Conservation (phyloP, 53 echinoderm and acorn worm genomes). For the Hippasteria phrygiana region DNA sequence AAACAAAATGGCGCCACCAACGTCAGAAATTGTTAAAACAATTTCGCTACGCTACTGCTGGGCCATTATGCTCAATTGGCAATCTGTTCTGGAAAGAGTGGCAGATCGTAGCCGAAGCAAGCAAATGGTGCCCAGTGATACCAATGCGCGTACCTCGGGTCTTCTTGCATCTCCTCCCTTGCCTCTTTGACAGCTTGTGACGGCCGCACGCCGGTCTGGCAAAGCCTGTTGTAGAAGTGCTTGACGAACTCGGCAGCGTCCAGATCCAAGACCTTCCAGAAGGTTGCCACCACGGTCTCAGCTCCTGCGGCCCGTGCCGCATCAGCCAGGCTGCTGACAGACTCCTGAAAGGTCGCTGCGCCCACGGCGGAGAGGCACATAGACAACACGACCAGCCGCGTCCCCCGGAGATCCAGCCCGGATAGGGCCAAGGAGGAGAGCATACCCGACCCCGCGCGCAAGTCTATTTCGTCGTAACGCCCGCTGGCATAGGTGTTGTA, state of each 20-base stretch:
- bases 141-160: background rate
- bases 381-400: background rate
- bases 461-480: background rate
- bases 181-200: slow-evolving; percentile 11
- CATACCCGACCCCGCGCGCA: slow-evolving; percentile 5
- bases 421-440: slow-evolving; percentile 6
- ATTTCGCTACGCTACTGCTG: background rate
- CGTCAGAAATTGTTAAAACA: too few species aligned
- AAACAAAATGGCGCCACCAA: too few species aligned
- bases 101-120: slow-evolving; percentile 16
- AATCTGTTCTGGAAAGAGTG: background rate
- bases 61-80: background rate
- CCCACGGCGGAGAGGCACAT: background rate
- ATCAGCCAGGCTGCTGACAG: slow-evolving; percentile 1
- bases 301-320: slow-evolving; percentile 3
- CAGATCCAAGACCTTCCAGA: slow-evolving; percentile 7
- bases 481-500: background rate
- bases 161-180: background rate
- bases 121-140: background rate
- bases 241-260: slow-evolving; percentile 11
- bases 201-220: background rate
- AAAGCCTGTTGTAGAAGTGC: slow-evolving; percentile 7
- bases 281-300: slow-evolving; percentile 15
- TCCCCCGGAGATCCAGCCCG: slow-evolving; percentile 2
- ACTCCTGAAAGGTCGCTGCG: background rate